phyloP scores from a whole-genome alignment of 2,797 vertebrate species.

The Etheostoma perlongum region DNA sequence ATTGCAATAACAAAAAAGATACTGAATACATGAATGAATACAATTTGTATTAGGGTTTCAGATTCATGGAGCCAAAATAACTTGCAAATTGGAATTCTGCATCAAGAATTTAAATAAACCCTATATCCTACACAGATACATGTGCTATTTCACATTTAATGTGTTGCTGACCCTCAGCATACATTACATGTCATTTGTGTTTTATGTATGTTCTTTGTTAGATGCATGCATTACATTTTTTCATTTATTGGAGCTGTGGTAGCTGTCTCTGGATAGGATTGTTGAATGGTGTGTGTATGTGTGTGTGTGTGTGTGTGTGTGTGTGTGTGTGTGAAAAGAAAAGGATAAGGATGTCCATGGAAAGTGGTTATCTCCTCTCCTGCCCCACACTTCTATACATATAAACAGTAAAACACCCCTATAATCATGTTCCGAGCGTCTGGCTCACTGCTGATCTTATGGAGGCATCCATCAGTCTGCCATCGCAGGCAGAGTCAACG shows the following conservation, averaged over 20 bases:
- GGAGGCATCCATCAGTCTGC: slow-evolving; percentile 81
- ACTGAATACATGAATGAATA: neutral
- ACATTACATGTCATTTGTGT: neutral
- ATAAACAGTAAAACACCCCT: slow-evolving; percentile 57
- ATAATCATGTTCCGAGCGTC: slow-evolving; percentile 59
- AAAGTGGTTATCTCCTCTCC: neutral
- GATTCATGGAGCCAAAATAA: neutral
- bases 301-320: neutral
- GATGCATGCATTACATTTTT: neutral
- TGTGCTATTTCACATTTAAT: neutral
- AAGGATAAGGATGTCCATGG: neutral
- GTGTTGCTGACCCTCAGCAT: neutral
- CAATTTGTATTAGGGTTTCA: neutral
- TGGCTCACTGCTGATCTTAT: slow-evolving; percentile 59
- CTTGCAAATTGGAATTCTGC: neutral
- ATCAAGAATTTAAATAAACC: neutral
- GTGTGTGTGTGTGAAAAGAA: no score
- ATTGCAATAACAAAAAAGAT: neutral
- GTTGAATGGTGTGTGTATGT: neutral
- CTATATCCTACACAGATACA: neutral
- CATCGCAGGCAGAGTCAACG: slow-evolving; percentile 54
- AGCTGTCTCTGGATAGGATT: neutral
- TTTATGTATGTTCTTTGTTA: slow-evolving; percentile 9
- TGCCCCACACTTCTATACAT: slow-evolving; percentile 13
- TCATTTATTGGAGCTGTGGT: neutral